Evolutionary conservation across 1,140 invertebrate species (phyloP), one percentile per base, ranked within the genome.

Genomic region (Oscheius sp.): DNA sequence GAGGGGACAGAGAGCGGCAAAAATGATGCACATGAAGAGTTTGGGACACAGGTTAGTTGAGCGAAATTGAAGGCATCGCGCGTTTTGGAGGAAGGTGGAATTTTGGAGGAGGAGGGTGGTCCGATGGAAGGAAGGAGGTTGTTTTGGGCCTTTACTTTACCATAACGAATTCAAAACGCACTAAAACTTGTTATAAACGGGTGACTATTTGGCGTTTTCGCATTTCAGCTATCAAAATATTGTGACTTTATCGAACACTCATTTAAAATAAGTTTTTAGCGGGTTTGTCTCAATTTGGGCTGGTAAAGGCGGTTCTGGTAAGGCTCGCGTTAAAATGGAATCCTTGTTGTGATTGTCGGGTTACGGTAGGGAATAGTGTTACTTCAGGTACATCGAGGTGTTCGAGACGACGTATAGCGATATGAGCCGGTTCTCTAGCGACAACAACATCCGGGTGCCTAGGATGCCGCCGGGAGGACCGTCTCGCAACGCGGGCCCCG

Each of bases 371-470:
- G 2, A 7, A 71, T 7, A 18, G 20, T 26, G 32, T 46, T 2
- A 20, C 4, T 75, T 64, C 58, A 75, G 73, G 15, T 77, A 76
- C 45, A 77, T 77, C 34, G 76, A 77, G 35, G 74, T 77, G 13
- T 77, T 76, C 31, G 36, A 58, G 35, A 61, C 76, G 10, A 58
- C 42, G 2, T 45, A 76, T 15, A 28, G 35, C 4, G 76, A 77
- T 3, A 35, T 77, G 42, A 45, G 13, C 2, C 29, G 64, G 18
- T 66, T 67, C 20, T 55, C 32, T 3, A 36, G 68, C 3, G 66
- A 63, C 2, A 71, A 71, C 20, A 35, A 45, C 2, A 31, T 64
- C 23, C 58, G 69, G 26, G 69, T 71, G 3, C 69, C 69, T 15
- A 32, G 67, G 32, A 13, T 49, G 1, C 49, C 49, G 1, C 67